A percentile compares a stretch with the other conserved stretches of the same genome.
phyloP scores from a whole-genome alignment of 2,113 vertebrate species.

The Columba janthina region DNA sequence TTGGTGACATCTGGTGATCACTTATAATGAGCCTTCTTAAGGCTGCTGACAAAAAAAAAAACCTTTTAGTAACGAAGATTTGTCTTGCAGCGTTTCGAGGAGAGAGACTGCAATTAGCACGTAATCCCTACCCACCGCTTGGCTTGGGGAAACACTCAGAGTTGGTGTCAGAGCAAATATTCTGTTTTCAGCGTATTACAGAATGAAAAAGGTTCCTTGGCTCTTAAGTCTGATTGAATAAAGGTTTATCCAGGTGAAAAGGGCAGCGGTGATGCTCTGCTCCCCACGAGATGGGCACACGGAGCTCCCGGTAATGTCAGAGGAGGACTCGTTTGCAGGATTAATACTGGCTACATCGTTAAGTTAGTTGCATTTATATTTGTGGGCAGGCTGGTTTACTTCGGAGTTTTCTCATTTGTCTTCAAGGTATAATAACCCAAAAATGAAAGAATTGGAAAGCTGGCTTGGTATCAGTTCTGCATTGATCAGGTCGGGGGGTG shows the following conservation, averaged over 20 bases:
- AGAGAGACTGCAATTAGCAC: not conserved
- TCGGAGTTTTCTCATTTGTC: not conserved
- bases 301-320: not conserved
- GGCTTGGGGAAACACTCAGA: not conserved
- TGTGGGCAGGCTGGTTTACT: not conserved
- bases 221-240: not conserved
- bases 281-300: accelerated
- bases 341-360: accelerated
- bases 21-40: slow-evolving; percentile 17
- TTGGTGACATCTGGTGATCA: slow-evolving; percentile 49
- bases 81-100: not conserved
- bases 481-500: not conserved
- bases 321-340: not conserved
- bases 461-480: not conserved
- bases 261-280: not conserved
- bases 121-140: not conserved
- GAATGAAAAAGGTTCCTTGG: not conserved
- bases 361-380: not conserved
- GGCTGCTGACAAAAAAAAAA: not conserved
- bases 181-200: not conserved
- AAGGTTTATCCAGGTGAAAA: not conserved
- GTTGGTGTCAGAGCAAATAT: not conserved
- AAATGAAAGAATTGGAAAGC: not conserved
- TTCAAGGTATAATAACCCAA: not conserved
- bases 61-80: not conserved